Base-by-base conservation (phyloP, 92 coral and sea anemone genomes). In the Umimayanthus kanabou region DNA sequence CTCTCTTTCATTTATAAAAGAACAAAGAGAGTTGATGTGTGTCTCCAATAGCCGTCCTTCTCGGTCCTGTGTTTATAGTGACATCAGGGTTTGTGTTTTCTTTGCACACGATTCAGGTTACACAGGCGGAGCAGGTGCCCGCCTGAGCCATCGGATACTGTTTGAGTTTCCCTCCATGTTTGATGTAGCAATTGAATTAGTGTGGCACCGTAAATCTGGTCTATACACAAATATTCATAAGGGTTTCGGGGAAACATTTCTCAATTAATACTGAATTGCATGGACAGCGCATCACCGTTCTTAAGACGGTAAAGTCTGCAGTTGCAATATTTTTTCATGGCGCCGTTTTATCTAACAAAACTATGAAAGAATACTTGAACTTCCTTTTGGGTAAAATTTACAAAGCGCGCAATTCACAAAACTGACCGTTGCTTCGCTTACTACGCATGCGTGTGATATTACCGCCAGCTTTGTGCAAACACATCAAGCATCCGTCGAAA, bases 141-240 rank as follows among this genome's bases (percentile, higher is more conserved):
- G 64, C 77, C 85, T 77, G 64, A 77, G 42, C 42, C 55, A 61
- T 58, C 67, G 42, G 40, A 39, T 33, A 77, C 58, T 87, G 53
- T 85, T 85, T 75, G 74, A 76, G 40, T 28, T 70, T 45, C 23
- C 73, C 25, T 64, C 73, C 73, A 57, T 58, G 76, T 87, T 87
- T 73, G 89, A 58, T 53, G 23, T 77, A 64, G 76, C 89, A 87
- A 87, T 87, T 80, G 84, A 87, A 77, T 80, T 87, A 78, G 89
- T 77, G 73, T 43, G 84, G 57, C 85, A 64, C 2, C 67, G 39
- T 43, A 83, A 83, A 69, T 45, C 65, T 70, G 42, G 77, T 67
- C 7, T 73, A 69, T 82, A 82, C 42, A 69, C 86, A 67, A 50
- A 83, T 18, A 69, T 28, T 81, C 77, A 69, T 26, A 82, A 67